Percentiles rank a stretch among this genome's conserved stretches.
These are phyloP conservation scores for Trachythela sp. DNA, from an alignment of 64 coral and sea anemone genomes.

Conservation along the genomic window DNA sequence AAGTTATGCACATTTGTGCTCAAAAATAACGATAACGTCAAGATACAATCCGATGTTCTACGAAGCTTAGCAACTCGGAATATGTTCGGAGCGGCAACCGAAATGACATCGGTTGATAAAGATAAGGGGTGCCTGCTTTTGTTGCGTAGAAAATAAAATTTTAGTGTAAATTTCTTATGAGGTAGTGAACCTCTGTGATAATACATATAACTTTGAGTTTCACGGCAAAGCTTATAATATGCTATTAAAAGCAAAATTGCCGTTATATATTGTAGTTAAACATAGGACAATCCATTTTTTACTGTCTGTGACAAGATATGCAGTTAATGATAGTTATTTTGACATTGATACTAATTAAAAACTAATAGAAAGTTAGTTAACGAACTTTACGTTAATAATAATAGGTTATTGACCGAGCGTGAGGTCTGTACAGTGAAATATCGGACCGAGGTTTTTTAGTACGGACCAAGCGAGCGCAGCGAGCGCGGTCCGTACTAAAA, in stretches of 20 bases:
- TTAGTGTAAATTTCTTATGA: conserved; percentile 15
- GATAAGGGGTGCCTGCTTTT: conserved; percentile 16
- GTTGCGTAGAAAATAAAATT: conserved; percentile 17
- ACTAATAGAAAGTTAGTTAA: no score
- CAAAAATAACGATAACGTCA: background rate
- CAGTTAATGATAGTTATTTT: conserved; percentile 27
- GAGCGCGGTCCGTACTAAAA: no score
- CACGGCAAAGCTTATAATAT: background rate
- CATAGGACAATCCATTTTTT: conserved; percentile 33
- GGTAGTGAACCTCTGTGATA: conserved; percentile 29
- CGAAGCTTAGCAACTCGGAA: background rate
- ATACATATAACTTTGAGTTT: background rate
- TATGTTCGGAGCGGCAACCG: conserved; percentile 30
- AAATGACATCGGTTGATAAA: background rate
- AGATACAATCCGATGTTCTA: background rate
- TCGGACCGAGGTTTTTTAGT: no score
- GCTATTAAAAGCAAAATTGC: conserved; percentile 14
- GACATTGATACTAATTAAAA: background rate
- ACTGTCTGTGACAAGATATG: conserved; percentile 17
- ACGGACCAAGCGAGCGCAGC: no score
- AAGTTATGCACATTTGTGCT: background rate
- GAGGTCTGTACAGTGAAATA: no score
- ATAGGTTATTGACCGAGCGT: no score
- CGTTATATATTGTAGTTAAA: background rate
- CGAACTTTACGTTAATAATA: no score